phyloP scores from a whole-genome alignment of 1,140 invertebrate genomes.

The Pogonognathellus flavescens region DNA sequence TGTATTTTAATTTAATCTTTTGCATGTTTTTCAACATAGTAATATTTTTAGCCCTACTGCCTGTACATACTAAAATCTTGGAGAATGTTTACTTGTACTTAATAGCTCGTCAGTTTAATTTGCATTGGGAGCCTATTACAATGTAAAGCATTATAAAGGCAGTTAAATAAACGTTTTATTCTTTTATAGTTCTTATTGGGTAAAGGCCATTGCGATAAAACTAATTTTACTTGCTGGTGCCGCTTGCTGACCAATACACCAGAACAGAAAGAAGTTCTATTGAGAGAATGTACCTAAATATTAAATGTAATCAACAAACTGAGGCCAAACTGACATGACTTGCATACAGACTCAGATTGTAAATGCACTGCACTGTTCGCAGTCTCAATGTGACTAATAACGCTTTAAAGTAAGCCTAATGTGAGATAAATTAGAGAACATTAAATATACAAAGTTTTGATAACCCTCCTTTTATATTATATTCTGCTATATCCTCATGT shows the following conservation, averaged over 20 bases:
- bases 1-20: no score
- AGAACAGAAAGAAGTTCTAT: slow-evolving; percentile 8
- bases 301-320: slow-evolving; percentile 26
- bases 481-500: no score
- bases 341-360: not conserved
- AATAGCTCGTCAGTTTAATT: no score
- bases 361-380: not conserved
- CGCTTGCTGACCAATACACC: not conserved
- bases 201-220: slow-evolving; percentile 43
- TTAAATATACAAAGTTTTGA: slow-evolving; percentile 15
- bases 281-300: not conserved
- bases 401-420: slow-evolving; percentile 21
- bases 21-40: no score
- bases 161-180: no score
- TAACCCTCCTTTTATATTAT: not conserved
- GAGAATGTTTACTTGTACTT: no score
- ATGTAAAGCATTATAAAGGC: no score
- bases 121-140: no score
- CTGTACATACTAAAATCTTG: no score
- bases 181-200: slow-evolving; percentile 29
- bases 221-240: not conserved
- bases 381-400: not conserved
- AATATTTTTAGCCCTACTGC: no score
- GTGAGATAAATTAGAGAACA: slow-evolving; percentile 11
- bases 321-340: slow-evolving; percentile 3